These are phyloP conservation scores for Drosophila mulleri DNA, from an alignment of 2,888 invertebrate species.

Conservation along the genomic window DNA sequence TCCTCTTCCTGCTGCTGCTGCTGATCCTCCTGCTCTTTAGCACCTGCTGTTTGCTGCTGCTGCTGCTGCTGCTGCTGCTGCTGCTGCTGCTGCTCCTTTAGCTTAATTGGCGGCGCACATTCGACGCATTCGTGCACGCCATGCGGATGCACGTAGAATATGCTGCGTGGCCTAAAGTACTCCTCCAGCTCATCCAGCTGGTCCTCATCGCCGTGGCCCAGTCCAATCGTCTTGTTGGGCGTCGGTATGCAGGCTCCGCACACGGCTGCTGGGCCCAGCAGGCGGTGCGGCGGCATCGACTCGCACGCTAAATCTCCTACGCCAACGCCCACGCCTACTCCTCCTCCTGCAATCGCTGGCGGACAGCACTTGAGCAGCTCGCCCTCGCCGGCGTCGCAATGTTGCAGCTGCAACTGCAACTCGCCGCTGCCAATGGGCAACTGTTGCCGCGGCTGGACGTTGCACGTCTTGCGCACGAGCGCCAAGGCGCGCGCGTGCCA, in stretches of 20 bases:
- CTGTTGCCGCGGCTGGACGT: constrained; percentile 78
- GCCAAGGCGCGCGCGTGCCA: constrained; percentile 85
- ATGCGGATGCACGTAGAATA: constrained; percentile 89
- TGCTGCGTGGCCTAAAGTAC: constrained; percentile 88
- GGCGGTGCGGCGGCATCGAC: constrained; percentile 90
- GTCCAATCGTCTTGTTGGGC: constrained; percentile 21
- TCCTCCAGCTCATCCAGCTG: constrained; percentile 87
- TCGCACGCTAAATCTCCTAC: constrained; percentile 9
- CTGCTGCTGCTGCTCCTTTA: neutral
- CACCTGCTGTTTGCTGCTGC: neutral
- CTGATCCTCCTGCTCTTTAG: constrained; percentile 11
- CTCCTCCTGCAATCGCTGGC: constrained; percentile 1
- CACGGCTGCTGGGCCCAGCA: constrained; percentile 88
- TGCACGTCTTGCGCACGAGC: constrained; percentile 84
- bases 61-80: neutral
- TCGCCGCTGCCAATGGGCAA: constrained; percentile 56
- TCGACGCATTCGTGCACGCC: constrained; percentile 87
- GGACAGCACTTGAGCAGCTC: constrained; percentile 75
- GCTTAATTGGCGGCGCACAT: constrained; percentile 76
- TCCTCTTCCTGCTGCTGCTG: constrained; percentile 14
- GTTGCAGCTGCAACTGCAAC: constrained; percentile 66
- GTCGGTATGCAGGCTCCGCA: constrained; percentile 88
- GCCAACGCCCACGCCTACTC: neutral
- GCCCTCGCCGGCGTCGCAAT: constrained; percentile 74
- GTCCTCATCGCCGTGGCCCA: constrained; percentile 45